Percentiles rank a stretch among this genome's conserved stretches.
Conservation (phyloP, 2,888 invertebrate genomes). For the Melinopterus prodromus region DNA sequence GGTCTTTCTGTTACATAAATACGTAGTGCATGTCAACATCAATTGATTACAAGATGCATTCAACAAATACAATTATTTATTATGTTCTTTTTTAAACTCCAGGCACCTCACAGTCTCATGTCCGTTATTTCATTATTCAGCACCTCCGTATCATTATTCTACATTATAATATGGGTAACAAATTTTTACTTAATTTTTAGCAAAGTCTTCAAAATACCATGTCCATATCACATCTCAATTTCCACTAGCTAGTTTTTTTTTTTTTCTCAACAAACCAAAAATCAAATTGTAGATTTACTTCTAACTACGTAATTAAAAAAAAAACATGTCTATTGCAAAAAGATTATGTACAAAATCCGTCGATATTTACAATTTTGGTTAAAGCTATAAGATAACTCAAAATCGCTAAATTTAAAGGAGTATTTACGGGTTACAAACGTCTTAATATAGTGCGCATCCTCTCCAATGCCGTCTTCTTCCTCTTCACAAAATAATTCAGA, state of each 20-base stretch:
- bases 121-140: constrained; percentile 46
- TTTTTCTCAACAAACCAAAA: neutral
- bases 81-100: constrained; percentile 39
- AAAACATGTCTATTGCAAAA: neutral
- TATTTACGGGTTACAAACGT: neutral
- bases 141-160: constrained; percentile 40
- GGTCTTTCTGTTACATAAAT: neutral
- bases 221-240: constrained; percentile 48
- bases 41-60: constrained; percentile 22
- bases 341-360: neutral
- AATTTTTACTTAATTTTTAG: constrained; percentile 31
- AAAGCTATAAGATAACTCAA: neutral
- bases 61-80: constrained; percentile 30
- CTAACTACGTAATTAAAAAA: too few species aligned
- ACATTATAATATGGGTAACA: constrained; percentile 40
- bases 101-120: constrained; percentile 59
- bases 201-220: constrained; percentile 53
- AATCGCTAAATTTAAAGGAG: neutral
- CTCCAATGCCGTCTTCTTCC: too few species aligned
- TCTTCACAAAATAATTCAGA: neutral
- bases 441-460: neutral
- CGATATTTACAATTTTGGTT: constrained; percentile 15
- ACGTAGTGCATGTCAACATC: neutral
- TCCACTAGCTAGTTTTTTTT: constrained; percentile 25
- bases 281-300: neutral